Percentiles rank a stretch among this genome's conserved stretches.
Conservation (phyloP, 2,797 vertebrate species). For the Notolabrus celidotus region DNA sequence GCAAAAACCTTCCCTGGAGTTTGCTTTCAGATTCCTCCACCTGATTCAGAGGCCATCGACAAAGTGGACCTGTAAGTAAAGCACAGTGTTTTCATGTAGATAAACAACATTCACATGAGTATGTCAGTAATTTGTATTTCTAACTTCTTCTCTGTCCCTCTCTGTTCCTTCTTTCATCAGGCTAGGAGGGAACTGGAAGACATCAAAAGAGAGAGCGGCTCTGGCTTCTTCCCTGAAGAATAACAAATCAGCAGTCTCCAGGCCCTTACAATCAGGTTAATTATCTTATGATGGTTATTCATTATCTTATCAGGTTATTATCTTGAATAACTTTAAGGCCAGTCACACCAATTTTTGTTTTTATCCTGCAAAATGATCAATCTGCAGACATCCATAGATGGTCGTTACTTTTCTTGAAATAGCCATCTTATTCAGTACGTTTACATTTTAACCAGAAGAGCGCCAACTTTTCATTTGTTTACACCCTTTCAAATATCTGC, state of each 20-base stretch:
- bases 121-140: not conserved
- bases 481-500: too few relatives aligned
- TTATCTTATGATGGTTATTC: constrained; percentile 22
- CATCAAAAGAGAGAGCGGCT: constrained; percentile 87
- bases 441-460: too few relatives aligned
- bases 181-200: constrained; percentile 87
- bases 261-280: constrained; percentile 74
- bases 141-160: not conserved
- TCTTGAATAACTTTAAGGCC: too few relatives aligned
- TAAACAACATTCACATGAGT: not conserved
- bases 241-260: constrained; percentile 67
- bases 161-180: constrained; percentile 70
- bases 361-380: too few relatives aligned
- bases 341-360: too few relatives aligned
- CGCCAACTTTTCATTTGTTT: too few relatives aligned
- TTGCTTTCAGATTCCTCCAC: constrained; percentile 92
- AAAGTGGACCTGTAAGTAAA: constrained; percentile 88
- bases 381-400: too few relatives aligned
- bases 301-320: not conserved
- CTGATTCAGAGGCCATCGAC: constrained; percentile 88
- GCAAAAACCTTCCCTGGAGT: constrained; percentile 88
- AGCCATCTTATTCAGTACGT: too few relatives aligned
- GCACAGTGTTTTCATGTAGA: not conserved
- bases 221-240: constrained; percentile 83
- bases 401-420: too few relatives aligned